Base-by-base conservation (phyloP, 64 coral and sea anemone genomes). In the Trachythela sp. region DNA sequence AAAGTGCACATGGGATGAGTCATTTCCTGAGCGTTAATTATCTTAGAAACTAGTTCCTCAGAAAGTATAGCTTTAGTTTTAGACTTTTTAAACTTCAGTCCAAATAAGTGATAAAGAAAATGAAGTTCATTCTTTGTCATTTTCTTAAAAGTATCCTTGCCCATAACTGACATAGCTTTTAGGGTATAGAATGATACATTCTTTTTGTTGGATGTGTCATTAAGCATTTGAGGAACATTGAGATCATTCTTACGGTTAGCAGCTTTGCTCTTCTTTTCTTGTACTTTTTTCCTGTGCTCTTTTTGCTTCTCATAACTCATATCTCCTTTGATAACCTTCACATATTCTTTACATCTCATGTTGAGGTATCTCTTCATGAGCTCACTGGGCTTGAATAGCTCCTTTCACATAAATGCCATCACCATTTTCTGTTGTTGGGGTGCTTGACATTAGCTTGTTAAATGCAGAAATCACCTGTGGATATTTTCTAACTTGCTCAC, bases 341-440 rank as follows among this genome's bases (percentile, higher is more conserved):
- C 36, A 88, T 43, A 88, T 22, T 88, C 87, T 40, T 88, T 88
- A 18, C 56, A 71, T 14, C 87, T 70, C 87, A 88, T 76, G 34
- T 88, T 71, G 17, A 88, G 38, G 14, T 88, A 88, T 22, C 64
- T 70, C 71, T 88, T 88, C 29, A 70, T 88, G n/a, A 88, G 34
- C 26, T 59, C 22, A n/a, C n/a, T n/a, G n/a, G 36, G 29, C 39
- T 42, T 42, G 48, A 49, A 85, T 18, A 10, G 39, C 43, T 49
- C 7, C 84, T 49, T 42, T 50, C 29, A 85, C 84, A 85, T 42
- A 24, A 29, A 48, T 41, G 29, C 24, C 48, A 29, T 20, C 40
- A 48, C n/a, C 84, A 29, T 48, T 42, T 49, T 48, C 43, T 29
- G 39, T 45, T 13, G 24, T 27, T 83, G 40, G 34, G 15, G 29